Conservation (phyloP, 2,797 vertebrate genomes). For the Sphenodon punctatus region DNA sequence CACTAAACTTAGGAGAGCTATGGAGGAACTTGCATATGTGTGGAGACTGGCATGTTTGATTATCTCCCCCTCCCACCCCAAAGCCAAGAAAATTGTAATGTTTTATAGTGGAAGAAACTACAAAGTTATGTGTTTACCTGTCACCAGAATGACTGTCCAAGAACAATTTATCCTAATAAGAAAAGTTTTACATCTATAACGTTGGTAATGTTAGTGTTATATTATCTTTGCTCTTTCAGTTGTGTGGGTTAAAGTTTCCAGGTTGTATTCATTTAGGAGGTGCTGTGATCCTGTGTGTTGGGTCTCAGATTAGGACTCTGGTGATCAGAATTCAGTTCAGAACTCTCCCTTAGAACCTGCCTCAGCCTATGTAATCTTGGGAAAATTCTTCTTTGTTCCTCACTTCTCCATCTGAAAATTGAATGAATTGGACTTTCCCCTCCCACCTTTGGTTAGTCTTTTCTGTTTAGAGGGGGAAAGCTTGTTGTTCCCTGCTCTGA, state of each 20-base stretch:
- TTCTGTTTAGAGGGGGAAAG: neutral
- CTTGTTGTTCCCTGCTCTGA: neutral
- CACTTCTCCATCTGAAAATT: neutral
- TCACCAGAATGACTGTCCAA: neutral
- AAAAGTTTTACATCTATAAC: neutral
- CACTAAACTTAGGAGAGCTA: neutral
- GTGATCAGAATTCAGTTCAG: neutral
- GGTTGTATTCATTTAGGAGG: neutral
- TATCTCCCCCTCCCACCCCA: accelerated
- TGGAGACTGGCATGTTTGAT: neutral
- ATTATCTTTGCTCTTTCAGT: neutral
- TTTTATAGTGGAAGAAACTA: neutral
- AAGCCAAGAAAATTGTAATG: accelerated
- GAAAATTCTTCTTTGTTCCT: neutral
- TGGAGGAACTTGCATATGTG: accelerated
- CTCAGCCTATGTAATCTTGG: neutral
- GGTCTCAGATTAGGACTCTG: neutral
- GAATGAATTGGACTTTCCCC: neutral
- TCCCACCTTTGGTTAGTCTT: no score
- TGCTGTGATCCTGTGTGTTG: neutral
- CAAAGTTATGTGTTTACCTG: neutral
- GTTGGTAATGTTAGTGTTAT: neutral
- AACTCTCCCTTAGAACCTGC: neutral
- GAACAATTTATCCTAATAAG: neutral
- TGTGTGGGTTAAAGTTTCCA: neutral